phyloP scores from a whole-genome alignment of 2,888 invertebrate species.

The Macaria notata region DNA sequence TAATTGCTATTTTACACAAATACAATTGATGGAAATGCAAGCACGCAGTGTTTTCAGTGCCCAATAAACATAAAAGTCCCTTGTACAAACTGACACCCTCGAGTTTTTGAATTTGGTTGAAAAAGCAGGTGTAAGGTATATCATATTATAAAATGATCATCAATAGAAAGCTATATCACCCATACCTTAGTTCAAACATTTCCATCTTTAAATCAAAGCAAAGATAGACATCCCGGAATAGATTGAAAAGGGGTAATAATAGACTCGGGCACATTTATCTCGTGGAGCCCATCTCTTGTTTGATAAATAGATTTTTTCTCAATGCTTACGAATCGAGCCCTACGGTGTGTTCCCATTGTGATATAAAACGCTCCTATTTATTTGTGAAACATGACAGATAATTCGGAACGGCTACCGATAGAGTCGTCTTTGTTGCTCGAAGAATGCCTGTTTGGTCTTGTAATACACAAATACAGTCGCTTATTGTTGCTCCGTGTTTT shows the following conservation, averaged over 20 bases:
- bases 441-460: slow-evolving; percentile 69
- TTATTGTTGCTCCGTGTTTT: slow-evolving; percentile 69
- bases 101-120: no score
- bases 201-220: slow-evolving; percentile 32
- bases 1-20: no score
- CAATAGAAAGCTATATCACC: slow-evolving; percentile 1
- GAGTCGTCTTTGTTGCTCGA: slow-evolving; percentile 68
- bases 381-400: slow-evolving; percentile 77
- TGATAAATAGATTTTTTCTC: slow-evolving; percentile 75
- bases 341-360: slow-evolving; percentile 65
- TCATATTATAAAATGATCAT: background rate
- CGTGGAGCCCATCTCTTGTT: slow-evolving; percentile 67
- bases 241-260: slow-evolving; percentile 74
- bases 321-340: slow-evolving; percentile 61
- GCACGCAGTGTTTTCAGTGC: no score
- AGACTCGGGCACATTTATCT: slow-evolving; percentile 67
- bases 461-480: slow-evolving; percentile 59
- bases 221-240: slow-evolving; percentile 41
- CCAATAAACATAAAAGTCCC: no score
- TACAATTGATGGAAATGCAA: no score
- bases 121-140: no score
- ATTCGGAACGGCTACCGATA: slow-evolving; percentile 74
- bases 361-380: slow-evolving; percentile 74
- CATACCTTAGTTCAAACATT: slow-evolving; percentile 15
- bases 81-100: no score